Percentiles rank a stretch among this genome's conserved stretches.
Conservation (phyloP, 2,888 invertebrate species). For the Drosophila ustulata region DNA sequence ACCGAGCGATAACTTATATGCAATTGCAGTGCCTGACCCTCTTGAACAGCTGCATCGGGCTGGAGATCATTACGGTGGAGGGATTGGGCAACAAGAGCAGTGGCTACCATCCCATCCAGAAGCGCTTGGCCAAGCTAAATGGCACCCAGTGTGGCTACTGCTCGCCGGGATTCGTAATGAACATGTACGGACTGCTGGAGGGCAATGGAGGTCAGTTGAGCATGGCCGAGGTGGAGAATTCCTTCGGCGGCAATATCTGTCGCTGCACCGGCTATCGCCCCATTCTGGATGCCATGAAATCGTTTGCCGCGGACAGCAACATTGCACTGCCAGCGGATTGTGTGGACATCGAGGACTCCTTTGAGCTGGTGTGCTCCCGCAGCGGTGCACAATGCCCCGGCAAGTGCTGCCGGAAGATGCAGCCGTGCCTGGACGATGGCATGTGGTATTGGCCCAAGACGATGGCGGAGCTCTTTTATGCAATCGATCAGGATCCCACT, state of each 20-base stretch:
- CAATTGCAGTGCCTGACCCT: slow-evolving; percentile 87
- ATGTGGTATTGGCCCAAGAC: slow-evolving; percentile 64
- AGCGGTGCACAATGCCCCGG: slow-evolving; percentile 82
- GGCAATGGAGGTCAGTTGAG: slow-evolving; percentile 86
- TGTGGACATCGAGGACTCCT: slow-evolving; percentile 84
- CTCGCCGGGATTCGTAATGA: slow-evolving; percentile 92
- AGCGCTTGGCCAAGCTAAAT: slow-evolving; percentile 88
- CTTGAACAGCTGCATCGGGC: slow-evolving; percentile 88
- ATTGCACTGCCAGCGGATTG: slow-evolving; percentile 85
- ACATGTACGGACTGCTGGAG: slow-evolving; percentile 87
- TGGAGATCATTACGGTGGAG: slow-evolving; percentile 90
- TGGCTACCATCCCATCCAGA: slow-evolving; percentile 90
- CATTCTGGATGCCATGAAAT: slow-evolving; percentile 92
- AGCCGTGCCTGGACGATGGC: slow-evolving; percentile 71
- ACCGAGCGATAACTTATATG: background rate
- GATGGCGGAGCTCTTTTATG: slow-evolving; percentile 68
- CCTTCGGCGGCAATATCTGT: slow-evolving; percentile 92
- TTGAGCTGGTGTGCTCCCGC: slow-evolving; percentile 58
- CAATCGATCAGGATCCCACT: slow-evolving; percentile 79
- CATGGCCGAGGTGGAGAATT: slow-evolving; percentile 89
- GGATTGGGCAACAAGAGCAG: slow-evolving; percentile 88
- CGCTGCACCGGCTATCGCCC: slow-evolving; percentile 93
- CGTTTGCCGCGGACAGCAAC: slow-evolving; percentile 88
- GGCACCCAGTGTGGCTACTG: slow-evolving; percentile 92
- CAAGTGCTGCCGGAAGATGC: slow-evolving; percentile 82